phyloP scores from a whole-genome alignment of 2,113 vertebrate species.

The Cynocephalus volans region DNA sequence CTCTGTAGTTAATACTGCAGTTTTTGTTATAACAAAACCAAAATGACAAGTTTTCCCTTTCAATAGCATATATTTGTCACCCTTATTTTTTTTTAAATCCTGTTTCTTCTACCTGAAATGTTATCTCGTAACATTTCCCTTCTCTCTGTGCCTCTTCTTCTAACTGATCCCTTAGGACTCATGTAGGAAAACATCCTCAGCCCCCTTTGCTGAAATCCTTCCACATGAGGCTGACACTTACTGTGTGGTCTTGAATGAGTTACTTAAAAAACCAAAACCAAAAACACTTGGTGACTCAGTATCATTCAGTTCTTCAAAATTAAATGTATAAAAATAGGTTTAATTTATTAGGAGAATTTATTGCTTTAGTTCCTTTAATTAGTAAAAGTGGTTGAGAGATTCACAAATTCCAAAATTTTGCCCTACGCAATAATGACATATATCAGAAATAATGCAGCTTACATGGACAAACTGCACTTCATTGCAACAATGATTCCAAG shows the following conservation, averaged over 20 bases:
- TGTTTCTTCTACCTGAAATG: background rate
- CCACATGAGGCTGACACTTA: background rate
- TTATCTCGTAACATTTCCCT: background rate
- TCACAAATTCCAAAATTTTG: background rate
- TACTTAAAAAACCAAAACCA: background rate
- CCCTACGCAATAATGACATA: background rate
- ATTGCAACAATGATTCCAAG: constrained; percentile 26
- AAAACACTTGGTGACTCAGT: background rate
- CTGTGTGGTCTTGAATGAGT: background rate
- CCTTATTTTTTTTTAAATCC: background rate
- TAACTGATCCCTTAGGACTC: background rate
- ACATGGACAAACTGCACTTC: background rate
- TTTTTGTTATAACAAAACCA: background rate
- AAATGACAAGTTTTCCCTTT: background rate
- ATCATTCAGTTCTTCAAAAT: background rate
- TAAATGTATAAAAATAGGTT: background rate
- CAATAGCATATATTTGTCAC: background rate
- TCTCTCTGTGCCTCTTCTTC: background rate
- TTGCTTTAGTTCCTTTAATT: background rate
- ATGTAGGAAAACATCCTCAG: background rate
- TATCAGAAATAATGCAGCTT: background rate
- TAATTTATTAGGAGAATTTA: background rate
- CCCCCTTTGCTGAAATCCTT: background rate
- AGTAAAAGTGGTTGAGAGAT: background rate
- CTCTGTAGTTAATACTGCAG: background rate